Conservation (phyloP, 2,797 vertebrate genomes). For the Spinus pinus region DNA sequence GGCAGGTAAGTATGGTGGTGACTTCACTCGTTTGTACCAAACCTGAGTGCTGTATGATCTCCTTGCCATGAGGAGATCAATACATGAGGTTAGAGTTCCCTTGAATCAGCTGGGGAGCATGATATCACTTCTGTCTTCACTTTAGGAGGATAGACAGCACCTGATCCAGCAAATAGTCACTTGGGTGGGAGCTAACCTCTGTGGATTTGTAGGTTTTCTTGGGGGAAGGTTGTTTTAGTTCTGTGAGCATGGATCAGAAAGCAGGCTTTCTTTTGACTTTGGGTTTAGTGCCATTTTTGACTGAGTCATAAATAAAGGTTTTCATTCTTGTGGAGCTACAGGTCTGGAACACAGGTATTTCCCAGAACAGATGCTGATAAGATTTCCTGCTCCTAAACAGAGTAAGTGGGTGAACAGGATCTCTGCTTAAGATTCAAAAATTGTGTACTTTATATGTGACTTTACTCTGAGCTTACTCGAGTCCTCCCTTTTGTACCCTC, state of each 20-base stretch:
- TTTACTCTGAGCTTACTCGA: background rate
- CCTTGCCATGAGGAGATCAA: too few species aligned
- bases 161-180: background rate
- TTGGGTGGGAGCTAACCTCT: background rate
- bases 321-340: background rate
- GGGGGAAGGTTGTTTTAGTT: background rate
- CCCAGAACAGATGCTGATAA: background rate
- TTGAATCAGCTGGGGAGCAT: background rate
- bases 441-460: background rate
- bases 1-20: background rate
- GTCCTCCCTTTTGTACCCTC: background rate
- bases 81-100: background rate
- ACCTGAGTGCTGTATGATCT: background rate
- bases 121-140: background rate
- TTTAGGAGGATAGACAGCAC: background rate
- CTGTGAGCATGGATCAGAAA: background rate
- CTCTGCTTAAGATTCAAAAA: background rate
- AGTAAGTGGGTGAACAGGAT: background rate
- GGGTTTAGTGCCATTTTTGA: background rate
- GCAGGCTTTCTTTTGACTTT: background rate
- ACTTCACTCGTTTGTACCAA: background rate
- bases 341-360: background rate
- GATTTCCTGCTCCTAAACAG: background rate
- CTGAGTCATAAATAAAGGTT: background rate
- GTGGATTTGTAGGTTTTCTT: background rate